Conservation (phyloP, 2,113 vertebrate genomes). For the Pyxicephalus adspersus region DNA sequence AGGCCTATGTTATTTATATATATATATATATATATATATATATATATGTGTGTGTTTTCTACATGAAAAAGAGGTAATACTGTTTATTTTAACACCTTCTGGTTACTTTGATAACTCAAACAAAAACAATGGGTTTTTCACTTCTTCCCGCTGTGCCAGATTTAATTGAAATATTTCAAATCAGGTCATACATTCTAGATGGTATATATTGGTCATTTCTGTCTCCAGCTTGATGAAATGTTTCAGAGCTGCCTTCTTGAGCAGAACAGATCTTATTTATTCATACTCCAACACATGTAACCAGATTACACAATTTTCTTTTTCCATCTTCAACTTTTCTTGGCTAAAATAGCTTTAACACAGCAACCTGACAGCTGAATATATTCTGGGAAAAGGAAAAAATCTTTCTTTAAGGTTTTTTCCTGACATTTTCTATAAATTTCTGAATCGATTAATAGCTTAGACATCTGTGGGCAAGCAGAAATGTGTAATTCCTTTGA, state of each 20-base stretch:
- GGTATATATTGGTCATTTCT: neutral
- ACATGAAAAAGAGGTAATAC: neutral
- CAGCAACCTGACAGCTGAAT: neutral
- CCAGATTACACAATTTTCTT: neutral
- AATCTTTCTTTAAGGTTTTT: constrained; percentile 4
- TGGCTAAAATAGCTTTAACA: constrained; percentile 5
- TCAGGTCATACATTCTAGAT: neutral
- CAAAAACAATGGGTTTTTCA: neutral
- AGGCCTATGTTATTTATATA: neutral
- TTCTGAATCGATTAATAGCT: constrained; percentile 13
- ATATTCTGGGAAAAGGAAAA: neutral
- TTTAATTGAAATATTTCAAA: neutral
- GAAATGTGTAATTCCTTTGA: constrained; percentile 17
- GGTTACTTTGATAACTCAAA: too few relatives aligned
- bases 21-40: constrained; percentile 2
- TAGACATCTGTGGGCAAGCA: neutral
- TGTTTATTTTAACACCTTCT: too few relatives aligned
- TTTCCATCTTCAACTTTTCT: neutral
- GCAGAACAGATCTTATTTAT: neutral
- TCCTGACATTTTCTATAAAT: neutral
- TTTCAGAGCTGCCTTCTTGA: neutral
- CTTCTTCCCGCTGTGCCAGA: neutral
- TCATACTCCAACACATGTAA: neutral
- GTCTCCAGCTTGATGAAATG: neutral
- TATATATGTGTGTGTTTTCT: neutral